Percentiles rank a stretch among this genome's conserved stretches.
These are phyloP conservation scores for Hippasteria phrygiana DNA, from an alignment of 53 echinoderm and acorn worm genomes.

Conservation along the genomic window DNA sequence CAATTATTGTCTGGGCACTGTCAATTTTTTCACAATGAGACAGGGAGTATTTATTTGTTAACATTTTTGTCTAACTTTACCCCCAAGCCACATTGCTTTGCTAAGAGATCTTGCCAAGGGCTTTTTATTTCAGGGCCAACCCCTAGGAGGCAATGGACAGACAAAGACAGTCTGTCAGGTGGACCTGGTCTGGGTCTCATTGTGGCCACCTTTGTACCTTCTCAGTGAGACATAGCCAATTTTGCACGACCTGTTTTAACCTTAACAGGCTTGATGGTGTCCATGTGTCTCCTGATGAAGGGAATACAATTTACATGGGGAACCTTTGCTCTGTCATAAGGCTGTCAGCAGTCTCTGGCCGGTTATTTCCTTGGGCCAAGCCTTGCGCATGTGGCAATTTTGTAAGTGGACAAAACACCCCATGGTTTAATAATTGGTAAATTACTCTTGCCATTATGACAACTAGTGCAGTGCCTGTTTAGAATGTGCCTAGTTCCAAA, in stretches of 20 bases:
- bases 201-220: not conserved
- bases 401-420: no score
- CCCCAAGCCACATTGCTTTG: slow-evolving; percentile 14
- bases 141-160: slow-evolving; percentile 11
- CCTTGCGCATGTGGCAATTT: no score
- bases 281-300: slow-evolving; percentile 29
- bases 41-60: not conserved
- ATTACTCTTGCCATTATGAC: no score
- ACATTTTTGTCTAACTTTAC: not conserved
- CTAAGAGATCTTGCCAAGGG: not conserved
- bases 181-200: slow-evolving; percentile 18
- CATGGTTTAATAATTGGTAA: no score
- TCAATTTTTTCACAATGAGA: not conserved
- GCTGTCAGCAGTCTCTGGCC: no score
- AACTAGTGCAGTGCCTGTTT: no score
- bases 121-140: slow-evolving; percentile 16
- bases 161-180: not conserved
- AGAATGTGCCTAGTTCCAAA: no score
- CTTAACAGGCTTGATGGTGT: slow-evolving; percentile 6
- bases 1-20: not conserved
- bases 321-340: slow-evolving; percentile 7
- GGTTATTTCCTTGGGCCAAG: no score
- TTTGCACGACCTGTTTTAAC: not conserved
- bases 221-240: not conserved
- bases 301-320: slow-evolving; percentile 32